Conservation (phyloP, 2,113 vertebrate genomes). For the Sorex fumeus region DNA sequence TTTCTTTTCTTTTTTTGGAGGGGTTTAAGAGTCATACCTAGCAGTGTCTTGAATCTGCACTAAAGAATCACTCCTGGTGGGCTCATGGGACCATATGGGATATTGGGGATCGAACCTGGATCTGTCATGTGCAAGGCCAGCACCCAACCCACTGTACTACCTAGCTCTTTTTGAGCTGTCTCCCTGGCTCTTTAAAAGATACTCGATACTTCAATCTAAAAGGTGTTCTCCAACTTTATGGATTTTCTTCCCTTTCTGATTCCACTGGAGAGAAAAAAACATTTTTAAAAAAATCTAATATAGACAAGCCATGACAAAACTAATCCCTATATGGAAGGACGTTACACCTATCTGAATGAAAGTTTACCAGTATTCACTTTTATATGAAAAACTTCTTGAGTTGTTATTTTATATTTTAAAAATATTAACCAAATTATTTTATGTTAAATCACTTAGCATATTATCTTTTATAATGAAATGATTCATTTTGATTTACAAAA, state of each 20-base stretch:
- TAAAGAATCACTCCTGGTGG: too few species aligned
- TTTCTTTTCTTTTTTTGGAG: background rate
- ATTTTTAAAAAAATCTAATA: background rate
- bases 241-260: slow-evolving; percentile 6
- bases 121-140: too few species aligned
- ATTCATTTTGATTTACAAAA: background rate
- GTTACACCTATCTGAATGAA: too few species aligned
- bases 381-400: background rate
- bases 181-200: background rate
- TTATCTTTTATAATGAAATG: background rate
- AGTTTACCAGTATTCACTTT: background rate
- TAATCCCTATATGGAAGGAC: background rate
- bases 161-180: too few species aligned
- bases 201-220: background rate
- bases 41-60: too few species aligned
- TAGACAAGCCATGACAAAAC: background rate
- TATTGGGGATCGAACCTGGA: too few species aligned
- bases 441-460: background rate
- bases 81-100: too few species aligned
- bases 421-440: background rate
- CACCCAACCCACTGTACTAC: too few species aligned
- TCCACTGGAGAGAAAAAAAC: slow-evolving; percentile 3
- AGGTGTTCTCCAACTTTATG: background rate
- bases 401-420: background rate
- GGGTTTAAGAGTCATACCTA: too few species aligned